Conservation (phyloP, 1,140 invertebrate genomes). For the Bombus picipes region DNA sequence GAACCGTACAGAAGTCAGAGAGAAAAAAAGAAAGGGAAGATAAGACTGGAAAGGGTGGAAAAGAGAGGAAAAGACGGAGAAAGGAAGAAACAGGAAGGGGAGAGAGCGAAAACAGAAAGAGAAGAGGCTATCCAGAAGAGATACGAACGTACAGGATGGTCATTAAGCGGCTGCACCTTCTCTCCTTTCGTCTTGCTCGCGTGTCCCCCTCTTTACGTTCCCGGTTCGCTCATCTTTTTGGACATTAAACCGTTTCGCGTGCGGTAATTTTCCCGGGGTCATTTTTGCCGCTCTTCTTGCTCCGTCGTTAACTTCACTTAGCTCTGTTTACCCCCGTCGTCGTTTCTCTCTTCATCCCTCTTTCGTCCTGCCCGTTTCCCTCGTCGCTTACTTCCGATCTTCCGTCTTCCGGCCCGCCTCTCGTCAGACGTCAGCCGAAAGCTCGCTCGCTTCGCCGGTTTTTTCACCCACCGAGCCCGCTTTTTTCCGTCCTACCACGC, state of each 20-base stretch:
- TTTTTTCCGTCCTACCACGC: not conserved
- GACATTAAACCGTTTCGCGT: constrained; percentile 71
- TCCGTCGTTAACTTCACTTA: constrained; percentile 71
- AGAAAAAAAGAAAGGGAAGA: not conserved
- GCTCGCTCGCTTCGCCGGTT: constrained; percentile 12
- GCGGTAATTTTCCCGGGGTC: constrained; percentile 69
- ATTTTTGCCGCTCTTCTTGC: constrained; percentile 71
- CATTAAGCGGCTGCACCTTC: constrained; percentile 61
- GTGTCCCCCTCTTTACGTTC: not conserved
- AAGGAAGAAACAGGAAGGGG: constrained; percentile 12
- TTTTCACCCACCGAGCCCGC: not conserved
- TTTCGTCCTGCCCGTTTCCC: not conserved
- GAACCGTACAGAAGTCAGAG: constrained; percentile 26
- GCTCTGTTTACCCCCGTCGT: constrained; percentile 67
- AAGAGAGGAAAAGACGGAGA: not conserved
- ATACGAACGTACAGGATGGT: constrained; percentile 70
- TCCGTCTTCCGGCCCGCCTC: constrained; percentile 15
- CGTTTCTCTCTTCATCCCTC: constrained; percentile 49
- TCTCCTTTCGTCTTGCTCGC: constrained; percentile 14
- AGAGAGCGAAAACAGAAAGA: constrained; percentile 52
- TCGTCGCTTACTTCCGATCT: constrained; percentile 18
- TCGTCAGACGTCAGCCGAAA: constrained; percentile 44
- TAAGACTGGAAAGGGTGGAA: not conserved
- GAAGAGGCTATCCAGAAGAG: constrained; percentile 54
- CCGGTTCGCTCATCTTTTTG: constrained; percentile 61